A percentile compares a stretch with the other conserved stretches of the same genome.
phyloP scores from a whole-genome alignment of 2,888 invertebrate genomes.

The Cloeon dipterum region DNA sequence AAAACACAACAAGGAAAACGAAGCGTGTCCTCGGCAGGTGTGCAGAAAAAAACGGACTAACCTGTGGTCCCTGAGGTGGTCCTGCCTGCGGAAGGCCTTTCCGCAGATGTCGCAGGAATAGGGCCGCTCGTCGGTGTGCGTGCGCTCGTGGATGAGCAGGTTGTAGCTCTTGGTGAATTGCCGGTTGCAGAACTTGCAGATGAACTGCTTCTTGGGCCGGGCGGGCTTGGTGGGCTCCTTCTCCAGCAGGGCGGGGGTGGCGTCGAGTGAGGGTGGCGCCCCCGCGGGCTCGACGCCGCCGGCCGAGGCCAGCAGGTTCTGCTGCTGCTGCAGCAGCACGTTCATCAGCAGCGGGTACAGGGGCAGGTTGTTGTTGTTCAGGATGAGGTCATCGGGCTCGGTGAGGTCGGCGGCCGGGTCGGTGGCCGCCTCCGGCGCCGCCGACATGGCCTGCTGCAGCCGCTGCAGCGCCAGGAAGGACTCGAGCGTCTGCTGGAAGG shows the following conservation, averaged over 20 bases:
- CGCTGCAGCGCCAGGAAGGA: not conserved
- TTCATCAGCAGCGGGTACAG: not conserved
- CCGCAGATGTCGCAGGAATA: constrained; percentile 92
- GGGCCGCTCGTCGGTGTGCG: constrained; percentile 90
- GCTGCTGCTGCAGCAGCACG: constrained; percentile 1
- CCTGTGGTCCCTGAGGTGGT: constrained; percentile 80
- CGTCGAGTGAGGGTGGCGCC: too few species aligned
- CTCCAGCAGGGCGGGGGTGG: not conserved
- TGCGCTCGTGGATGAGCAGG: constrained; percentile 87
- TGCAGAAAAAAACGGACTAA: constrained; percentile 20
- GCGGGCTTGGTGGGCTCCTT: constrained; percentile 14
- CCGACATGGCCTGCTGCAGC: not conserved
- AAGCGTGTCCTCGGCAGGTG: not conserved
- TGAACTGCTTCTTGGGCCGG: constrained; percentile 61
- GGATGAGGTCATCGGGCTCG: not conserved
- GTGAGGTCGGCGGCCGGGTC: not conserved
- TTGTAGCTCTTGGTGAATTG: constrained; percentile 98
- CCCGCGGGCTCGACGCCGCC: not conserved
- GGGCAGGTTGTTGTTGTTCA: not conserved
- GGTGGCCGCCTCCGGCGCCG: too few species aligned
- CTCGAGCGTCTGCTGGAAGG: not conserved
- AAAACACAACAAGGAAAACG: not conserved
- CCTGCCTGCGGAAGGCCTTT: constrained; percentile 87
- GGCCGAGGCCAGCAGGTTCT: not conserved
- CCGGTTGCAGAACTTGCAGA: constrained; percentile 91